Base-by-base conservation (phyloP, 1,140 invertebrate species). In the Zaprionus camerounensis region DNA sequence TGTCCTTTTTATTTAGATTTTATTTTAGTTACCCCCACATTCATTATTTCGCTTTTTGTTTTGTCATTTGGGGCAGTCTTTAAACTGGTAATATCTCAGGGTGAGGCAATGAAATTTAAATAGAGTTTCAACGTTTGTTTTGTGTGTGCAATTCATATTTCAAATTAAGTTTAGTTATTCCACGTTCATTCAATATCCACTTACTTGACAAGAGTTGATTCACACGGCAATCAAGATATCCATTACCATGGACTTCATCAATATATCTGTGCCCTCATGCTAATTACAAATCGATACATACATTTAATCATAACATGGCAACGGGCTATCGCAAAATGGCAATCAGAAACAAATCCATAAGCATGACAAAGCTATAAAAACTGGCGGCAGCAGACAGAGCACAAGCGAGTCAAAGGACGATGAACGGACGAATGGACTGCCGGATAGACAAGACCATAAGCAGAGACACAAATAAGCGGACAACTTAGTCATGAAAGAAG, bases 261-360 rank as follows among this genome's bases (percentile, higher is more conserved):
- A 62, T 70, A 31, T 63, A 36, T 36, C 61, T 75, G 20, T 31
- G 22, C 22, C 65, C 75, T 51, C 76, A 74, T 66, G 62, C 81
- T 76, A 80, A 88, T 81, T 78, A 81, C 68, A 88, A 78, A 88
- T 88, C 76, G 87, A 87, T 88, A 88, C 63, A 72, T 58, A 76
- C 84, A 81, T 87, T 87, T 63, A 73, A 78, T 77, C 68, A 67
- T 76, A 76, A 71, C 70, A 70, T 49, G 67, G 44, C 64, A 65
- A 73, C 67, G 79, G 73, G 80, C 77, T 83, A 87, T 87, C 84
- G 57, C 61, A 67, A 72, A 71, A 71, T 75, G 80, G 81, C 83
- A 87, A 87, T 87, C 84, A 90, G 81, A 74, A 90, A 77, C 81
- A 85, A 90, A 90, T 90, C 85, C 85, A 80, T 85, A 82, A 90